A percentile compares a stretch with the other conserved stretches of the same genome.
Conservation (phyloP, 2,797 vertebrate genomes). For the Echiichthys vipera region DNA sequence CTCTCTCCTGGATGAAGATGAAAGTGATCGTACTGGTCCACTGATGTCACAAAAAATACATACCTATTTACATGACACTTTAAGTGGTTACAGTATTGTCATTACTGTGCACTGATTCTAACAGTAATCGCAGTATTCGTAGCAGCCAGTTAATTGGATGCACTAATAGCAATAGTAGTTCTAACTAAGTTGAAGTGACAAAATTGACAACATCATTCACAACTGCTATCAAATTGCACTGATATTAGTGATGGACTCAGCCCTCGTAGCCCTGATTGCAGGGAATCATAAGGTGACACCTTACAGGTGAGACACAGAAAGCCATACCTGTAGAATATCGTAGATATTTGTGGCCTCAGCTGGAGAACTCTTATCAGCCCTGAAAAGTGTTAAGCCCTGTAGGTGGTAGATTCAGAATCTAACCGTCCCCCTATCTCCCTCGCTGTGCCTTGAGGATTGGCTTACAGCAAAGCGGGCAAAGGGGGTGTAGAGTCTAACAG, state of each 20-base stretch:
- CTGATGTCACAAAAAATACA: conserved; percentile 56
- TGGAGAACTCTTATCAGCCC: conserved; percentile 74
- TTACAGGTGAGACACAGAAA: conserved; percentile 73
- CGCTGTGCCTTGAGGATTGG: conserved; percentile 69
- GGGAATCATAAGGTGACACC: conserved; percentile 64
- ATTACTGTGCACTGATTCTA: conserved; percentile 76
- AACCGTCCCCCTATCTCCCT: conserved; percentile 76
- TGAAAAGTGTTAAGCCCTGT: conserved; percentile 79
- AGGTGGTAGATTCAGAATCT: conserved; percentile 74
- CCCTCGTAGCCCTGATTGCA: conserved; percentile 77
- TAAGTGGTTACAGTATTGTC: conserved; percentile 78
- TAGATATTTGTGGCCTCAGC: conserved; percentile 58
- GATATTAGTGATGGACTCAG: conserved; percentile 70
- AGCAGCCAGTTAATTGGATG: conserved; percentile 71
- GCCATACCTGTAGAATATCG: conserved; percentile 67
- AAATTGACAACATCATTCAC: conserved; percentile 70
- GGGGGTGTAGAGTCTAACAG: conserved; percentile 73
- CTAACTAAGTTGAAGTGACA: conserved; percentile 67
- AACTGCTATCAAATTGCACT: conserved; percentile 64
- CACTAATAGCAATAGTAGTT: conserved; percentile 65
- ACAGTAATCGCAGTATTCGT: conserved; percentile 71
- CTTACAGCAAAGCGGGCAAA: conserved; percentile 76
- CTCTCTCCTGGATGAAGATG: conserved; percentile 63
- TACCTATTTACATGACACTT: conserved; percentile 79
- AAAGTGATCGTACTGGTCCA: conserved; percentile 50